These are phyloP conservation scores for Propithecus coquereli DNA, from an alignment of 2,113 vertebrate genomes.

Conservation along the genomic window DNA sequence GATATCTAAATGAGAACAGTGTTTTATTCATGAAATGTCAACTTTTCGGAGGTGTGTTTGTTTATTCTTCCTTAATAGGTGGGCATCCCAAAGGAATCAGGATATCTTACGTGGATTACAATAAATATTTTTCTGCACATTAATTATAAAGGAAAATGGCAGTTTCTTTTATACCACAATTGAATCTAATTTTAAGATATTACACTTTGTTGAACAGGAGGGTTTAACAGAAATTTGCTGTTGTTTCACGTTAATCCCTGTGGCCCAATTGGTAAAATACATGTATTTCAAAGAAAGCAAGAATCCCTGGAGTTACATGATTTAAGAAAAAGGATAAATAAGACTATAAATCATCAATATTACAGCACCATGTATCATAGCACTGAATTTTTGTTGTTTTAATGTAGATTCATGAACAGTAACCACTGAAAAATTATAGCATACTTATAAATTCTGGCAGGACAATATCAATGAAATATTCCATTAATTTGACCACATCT, in stretches of 20 bases:
- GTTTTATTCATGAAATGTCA: not conserved
- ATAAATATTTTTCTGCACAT: not conserved
- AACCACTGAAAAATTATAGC: conserved; percentile 44
- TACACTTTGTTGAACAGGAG: not conserved
- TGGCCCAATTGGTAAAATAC: not conserved
- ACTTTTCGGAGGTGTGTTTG: not conserved
- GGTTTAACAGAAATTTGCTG: not conserved
- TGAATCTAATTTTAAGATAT: not conserved
- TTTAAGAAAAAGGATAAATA: not conserved
- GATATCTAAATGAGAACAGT: not conserved
- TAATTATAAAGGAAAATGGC: not conserved
- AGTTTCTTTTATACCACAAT: not conserved
- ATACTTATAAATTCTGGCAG: conserved; percentile 32
- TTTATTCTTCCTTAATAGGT: not conserved
- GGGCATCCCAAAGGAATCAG: not conserved
- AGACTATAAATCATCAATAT: conserved; percentile 11
- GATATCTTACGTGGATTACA: not conserved
- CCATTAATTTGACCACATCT: conserved; percentile 44
- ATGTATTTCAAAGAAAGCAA: not conserved
- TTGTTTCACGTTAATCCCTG: not conserved
- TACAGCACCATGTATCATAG: not conserved
- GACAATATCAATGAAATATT: conserved; percentile 43
- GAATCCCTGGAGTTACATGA: not conserved
- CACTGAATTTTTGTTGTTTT: not conserved
- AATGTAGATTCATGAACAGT: not conserved